phyloP scores from a whole-genome alignment of 2,113 vertebrate species.

The Caloenas nicobarica region DNA sequence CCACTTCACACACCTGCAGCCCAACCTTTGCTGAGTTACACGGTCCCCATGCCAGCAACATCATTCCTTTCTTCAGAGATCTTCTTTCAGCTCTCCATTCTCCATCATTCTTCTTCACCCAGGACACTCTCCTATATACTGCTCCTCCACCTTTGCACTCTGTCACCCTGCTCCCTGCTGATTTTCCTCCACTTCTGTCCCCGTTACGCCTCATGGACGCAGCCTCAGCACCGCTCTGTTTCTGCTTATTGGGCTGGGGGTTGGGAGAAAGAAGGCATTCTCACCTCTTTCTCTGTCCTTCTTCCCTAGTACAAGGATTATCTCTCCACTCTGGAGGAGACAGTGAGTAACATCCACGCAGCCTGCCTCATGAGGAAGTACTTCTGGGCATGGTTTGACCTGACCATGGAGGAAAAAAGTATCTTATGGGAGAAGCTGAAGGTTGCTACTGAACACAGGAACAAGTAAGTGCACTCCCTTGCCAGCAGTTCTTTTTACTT shows the following conservation, averaged over 20 bases:
- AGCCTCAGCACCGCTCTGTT: neutral
- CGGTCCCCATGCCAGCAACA: neutral
- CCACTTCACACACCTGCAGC: neutral
- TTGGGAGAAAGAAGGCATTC: neutral
- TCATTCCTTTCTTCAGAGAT: neutral
- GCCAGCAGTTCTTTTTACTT: neutral
- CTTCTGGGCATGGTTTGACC: slow-evolving; percentile 78
- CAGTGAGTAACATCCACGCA: slow-evolving; percentile 50
- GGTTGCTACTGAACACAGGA: slow-evolving; percentile 75
- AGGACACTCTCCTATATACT: neutral
- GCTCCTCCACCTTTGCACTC: neutral
- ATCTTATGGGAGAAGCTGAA: slow-evolving; percentile 68
- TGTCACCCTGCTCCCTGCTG: neutral
- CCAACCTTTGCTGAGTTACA: neutral
- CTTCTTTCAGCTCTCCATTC: neutral
- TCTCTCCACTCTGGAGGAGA: slow-evolving; percentile 68
- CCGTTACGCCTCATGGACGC: neutral
- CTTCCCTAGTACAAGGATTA: slow-evolving; percentile 70
- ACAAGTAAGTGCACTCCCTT: slow-evolving; percentile 76
- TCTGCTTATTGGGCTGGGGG: neutral
- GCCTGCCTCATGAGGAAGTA: slow-evolving; percentile 74
- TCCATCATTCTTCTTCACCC: neutral
- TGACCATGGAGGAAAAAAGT: slow-evolving; percentile 68
- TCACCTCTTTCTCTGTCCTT: neutral
- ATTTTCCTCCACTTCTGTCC: neutral